phyloP scores from a whole-genome alignment of 2,888 invertebrate genomes.

The Troglohyphantes excavatus region DNA sequence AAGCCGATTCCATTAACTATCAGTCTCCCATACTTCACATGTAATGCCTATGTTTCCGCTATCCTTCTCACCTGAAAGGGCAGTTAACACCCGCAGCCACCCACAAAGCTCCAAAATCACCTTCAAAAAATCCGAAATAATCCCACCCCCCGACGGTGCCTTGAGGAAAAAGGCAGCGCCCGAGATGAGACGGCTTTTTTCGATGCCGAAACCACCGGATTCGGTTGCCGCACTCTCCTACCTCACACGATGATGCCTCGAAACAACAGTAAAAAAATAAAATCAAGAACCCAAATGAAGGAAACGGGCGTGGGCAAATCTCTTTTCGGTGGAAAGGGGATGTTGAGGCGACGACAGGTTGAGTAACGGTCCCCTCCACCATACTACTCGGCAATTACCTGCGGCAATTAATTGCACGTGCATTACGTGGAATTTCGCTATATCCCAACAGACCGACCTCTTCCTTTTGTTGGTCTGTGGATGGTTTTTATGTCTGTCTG shows the following conservation, averaged over 20 bases:
- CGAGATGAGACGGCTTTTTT: neutral
- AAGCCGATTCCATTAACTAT: too few relatives aligned
- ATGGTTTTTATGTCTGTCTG: neutral
- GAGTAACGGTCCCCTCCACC: slow-evolving; percentile 28
- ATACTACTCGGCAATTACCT: slow-evolving; percentile 35
- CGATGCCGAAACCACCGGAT: neutral
- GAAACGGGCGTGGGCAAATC: slow-evolving; percentile 35
- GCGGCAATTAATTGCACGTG: slow-evolving; percentile 60
- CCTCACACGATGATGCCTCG: slow-evolving; percentile 62
- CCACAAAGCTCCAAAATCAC: neutral
- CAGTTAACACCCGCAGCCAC: neutral
- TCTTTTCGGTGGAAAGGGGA: too few relatives aligned
- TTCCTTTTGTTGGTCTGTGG: neutral
- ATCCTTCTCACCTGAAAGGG: neutral
- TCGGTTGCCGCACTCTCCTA: neutral
- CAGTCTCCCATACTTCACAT: too few relatives aligned
- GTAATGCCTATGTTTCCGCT: too few relatives aligned
- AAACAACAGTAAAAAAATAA: neutral
- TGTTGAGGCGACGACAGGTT: slow-evolving; percentile 60
- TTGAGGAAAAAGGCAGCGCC: neutral
- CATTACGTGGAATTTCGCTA: slow-evolving; percentile 22
- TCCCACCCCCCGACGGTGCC: neutral
- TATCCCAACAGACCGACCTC: neutral
- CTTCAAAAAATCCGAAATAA: neutral
- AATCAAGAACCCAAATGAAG: neutral